Evolutionary conservation across 2,113 vertebrate species (phyloP), one percentile per base, ranked within the genome.

Genomic region (Emydura subglobosa): DNA sequence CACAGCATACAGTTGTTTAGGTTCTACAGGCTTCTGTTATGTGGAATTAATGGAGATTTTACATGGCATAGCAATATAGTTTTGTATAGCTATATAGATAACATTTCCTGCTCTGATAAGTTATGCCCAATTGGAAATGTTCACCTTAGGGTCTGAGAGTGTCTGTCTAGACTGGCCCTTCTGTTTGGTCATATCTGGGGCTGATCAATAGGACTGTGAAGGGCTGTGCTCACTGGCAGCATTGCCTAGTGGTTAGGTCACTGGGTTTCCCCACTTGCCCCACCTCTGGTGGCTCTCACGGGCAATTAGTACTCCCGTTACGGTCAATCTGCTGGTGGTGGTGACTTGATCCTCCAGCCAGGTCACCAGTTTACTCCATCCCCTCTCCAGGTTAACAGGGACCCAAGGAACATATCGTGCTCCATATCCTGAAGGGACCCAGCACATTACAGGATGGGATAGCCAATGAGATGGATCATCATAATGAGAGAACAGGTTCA

Each of bases 31-130:
- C 89, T 95, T 97, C 84, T 91, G 74, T 95, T 95, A 57, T 87
- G 72, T 95, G 82, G 93, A 96, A 96, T 95, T 96, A 90, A 97
- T 89, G 90, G 95, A 86, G 72, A 88, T 93, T 96, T 79, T 92
- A 34, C 85, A 57, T 0, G 72, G 83, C 96, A 86, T 94, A 95
- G 84, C 90, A 95, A 72, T 95, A 88, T 86, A 10, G 39, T 82
- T 53, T 5, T 17, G 51, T 53, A 53, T 16, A 53, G 84, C 90
- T 95, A 72, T 95, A 88, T 86, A 10, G 39, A 82, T 50, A 86
- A 83, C 68, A 49, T 80, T 91, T 57, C 29, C 85, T 87, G 78
- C 93, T 78, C 61, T 22, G 78, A 79, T 29, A 78, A 27, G 0
- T 17, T 25, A 42, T 42, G 55, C 29, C 81, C 93, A 85, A 14